phyloP scores from a whole-genome alignment of 2,113 vertebrate genomes.

The Triplophysa siluroides region DNA sequence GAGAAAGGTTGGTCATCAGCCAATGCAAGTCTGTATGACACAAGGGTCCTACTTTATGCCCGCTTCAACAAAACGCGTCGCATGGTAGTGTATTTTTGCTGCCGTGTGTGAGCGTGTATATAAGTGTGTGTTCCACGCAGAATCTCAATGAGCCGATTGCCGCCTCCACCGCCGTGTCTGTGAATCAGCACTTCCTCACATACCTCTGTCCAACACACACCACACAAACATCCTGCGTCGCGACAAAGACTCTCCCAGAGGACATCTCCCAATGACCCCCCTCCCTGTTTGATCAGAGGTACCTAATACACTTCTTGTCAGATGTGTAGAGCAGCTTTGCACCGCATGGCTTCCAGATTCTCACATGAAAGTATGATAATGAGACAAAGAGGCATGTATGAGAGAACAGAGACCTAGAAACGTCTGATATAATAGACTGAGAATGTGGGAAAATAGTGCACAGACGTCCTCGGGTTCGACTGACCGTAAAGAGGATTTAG shows the following conservation, averaged over 20 bases:
- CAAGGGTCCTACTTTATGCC: conserved; percentile 51
- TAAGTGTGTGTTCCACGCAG: not conserved
- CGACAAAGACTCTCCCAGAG: conserved; percentile 31
- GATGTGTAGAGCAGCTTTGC: conserved; percentile 21
- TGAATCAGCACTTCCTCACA: conserved; percentile 50
- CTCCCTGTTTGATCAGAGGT: conserved; percentile 39
- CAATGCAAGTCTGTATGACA: conserved; percentile 31
- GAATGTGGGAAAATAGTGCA: not conserved
- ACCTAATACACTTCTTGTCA: conserved; percentile 28
- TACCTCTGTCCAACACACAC: conserved; percentile 3
- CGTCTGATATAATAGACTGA: not conserved
- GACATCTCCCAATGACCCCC: conserved; percentile 37
- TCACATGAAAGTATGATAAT: conserved; percentile 38
- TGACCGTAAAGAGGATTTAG: not conserved
- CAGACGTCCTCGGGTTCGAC: not conserved
- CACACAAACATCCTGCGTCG: conserved; percentile 21
- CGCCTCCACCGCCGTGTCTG: conserved; percentile 25
- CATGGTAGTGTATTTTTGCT: conserved; percentile 36
- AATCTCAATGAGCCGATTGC: conserved; percentile 45
- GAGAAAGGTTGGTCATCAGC: conserved; percentile 13
- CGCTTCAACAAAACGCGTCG: conserved; percentile 44
- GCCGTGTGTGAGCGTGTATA: conserved; percentile 8
- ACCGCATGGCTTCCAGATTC: conserved; percentile 31
- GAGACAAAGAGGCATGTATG: not conserved
- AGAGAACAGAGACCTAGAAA: not conserved